Percentiles rank a stretch among this genome's conserved stretches.
These are phyloP conservation scores for Fragum whitleyi DNA, from an alignment of 2,888 invertebrate species.

Conservation along the genomic window DNA sequence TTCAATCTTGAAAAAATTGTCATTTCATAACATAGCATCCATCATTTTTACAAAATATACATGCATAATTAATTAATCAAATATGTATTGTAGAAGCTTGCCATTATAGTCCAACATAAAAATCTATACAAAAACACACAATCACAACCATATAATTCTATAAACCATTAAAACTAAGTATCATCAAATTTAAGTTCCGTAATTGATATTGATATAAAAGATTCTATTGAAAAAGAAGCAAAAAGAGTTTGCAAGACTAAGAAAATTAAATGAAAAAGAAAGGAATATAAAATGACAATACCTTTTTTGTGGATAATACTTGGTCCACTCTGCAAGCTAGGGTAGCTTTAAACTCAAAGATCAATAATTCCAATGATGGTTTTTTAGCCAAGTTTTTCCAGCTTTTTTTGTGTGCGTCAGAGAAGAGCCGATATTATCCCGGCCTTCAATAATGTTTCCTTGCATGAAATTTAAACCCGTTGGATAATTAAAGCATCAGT, in stretches of 20 bases:
- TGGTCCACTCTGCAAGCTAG: neutral
- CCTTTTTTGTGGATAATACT: neutral
- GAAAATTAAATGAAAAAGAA: neutral
- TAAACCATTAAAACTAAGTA: neutral
- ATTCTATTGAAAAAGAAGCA: too few species aligned
- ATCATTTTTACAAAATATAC: neutral
- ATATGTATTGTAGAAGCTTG: neutral
- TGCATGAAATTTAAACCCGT: constrained; percentile 26
- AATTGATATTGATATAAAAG: too few species aligned
- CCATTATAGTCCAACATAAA: neutral
- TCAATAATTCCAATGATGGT: neutral
- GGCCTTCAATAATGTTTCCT: constrained; percentile 13
- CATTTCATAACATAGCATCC: too few species aligned
- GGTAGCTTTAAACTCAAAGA: neutral
- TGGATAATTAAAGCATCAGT: constrained; percentile 28
- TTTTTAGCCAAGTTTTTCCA: neutral
- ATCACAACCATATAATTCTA: neutral
- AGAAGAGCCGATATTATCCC: neutral
- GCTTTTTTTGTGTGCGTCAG: constrained; percentile 1
- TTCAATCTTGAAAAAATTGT: too few species aligned
- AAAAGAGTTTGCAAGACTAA: too few species aligned
- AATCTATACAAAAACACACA: neutral
- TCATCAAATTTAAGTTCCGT: neutral
- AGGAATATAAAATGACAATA: constrained; percentile 1
- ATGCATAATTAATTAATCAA: neutral